These are phyloP conservation scores for Sebastes trivittatus DNA, from an alignment of 2,797 vertebrate species.

Conservation along the genomic window DNA sequence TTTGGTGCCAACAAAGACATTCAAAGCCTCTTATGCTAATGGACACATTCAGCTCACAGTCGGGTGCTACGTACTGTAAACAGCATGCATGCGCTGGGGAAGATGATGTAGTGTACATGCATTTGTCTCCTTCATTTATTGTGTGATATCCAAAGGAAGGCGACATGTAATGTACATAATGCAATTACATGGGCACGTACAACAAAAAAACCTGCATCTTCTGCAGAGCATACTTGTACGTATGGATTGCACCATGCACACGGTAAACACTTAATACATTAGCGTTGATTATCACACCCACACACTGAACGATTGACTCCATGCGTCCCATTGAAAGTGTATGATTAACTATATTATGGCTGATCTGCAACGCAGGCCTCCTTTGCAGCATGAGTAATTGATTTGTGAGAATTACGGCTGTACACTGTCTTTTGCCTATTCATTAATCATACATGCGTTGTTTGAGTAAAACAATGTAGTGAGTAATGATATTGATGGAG, in stretches of 20 bases:
- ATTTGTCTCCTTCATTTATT: slow-evolving; percentile 53
- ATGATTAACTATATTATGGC: slow-evolving; percentile 66
- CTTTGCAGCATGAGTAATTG: slow-evolving; percentile 73
- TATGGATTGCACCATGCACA: slow-evolving; percentile 25
- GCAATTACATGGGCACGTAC: slow-evolving; percentile 62
- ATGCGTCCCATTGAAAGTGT: slow-evolving; percentile 63
- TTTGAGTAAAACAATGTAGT: slow-evolving; percentile 75
- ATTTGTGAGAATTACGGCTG: slow-evolving; percentile 76
- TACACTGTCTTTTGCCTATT: slow-evolving; percentile 75
- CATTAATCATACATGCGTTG: slow-evolving; percentile 76
- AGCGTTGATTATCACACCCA: slow-evolving; percentile 71
- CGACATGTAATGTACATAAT: slow-evolving; percentile 51
- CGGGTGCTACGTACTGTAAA: slow-evolving; percentile 34
- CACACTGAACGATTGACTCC: slow-evolving; percentile 53
- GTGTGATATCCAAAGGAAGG: slow-evolving; percentile 54
- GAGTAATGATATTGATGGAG: slow-evolving; percentile 79
- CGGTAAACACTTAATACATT: slow-evolving; percentile 62
- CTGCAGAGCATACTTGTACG: slow-evolving; percentile 1
- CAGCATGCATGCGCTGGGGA: slow-evolving; percentile 43
- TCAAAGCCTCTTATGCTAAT: slow-evolving; percentile 68
- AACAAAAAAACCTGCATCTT: slow-evolving; percentile 36
- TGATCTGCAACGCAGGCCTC: slow-evolving; percentile 67
- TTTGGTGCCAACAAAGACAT: slow-evolving; percentile 56
- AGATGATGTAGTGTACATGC: slow-evolving; percentile 33
- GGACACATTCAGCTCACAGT: slow-evolving; percentile 40